phyloP scores from a whole-genome alignment of 2,113 vertebrate genomes.

The Lamprotornis superbus region DNA sequence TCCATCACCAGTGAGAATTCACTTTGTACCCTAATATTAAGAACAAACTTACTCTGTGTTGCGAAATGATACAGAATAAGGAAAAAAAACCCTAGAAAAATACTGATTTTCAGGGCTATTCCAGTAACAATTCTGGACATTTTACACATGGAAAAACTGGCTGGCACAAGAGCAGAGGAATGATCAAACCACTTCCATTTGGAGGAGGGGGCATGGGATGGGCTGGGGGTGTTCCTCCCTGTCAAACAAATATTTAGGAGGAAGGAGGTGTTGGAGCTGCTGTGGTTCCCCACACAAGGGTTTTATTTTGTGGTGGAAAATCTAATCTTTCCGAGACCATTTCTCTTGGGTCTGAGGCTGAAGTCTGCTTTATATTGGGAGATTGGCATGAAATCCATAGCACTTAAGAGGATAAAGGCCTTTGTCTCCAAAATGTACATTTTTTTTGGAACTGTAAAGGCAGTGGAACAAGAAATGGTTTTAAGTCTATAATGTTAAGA shows the following conservation, averaged over 20 bases:
- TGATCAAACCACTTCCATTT: neutral
- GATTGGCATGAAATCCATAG: slow-evolving; percentile 55
- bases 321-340: slow-evolving; percentile 1
- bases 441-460: slow-evolving; percentile 3
- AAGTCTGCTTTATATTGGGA: slow-evolving; percentile 53
- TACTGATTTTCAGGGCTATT: neutral
- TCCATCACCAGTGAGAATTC: neutral
- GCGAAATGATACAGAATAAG: neutral
- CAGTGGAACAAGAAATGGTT: slow-evolving; percentile 17
- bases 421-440: slow-evolving; percentile 45
- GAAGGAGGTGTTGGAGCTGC: neutral
- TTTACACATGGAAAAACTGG: neutral
- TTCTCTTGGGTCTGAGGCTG: slow-evolving; percentile 23
- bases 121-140: neutral
- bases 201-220: neutral
- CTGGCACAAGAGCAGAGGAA: neutral
- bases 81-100: neutral
- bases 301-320: slow-evolving; percentile 42
- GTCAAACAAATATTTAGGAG: neutral
- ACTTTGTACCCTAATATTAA: neutral
- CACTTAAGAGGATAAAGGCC: slow-evolving; percentile 43
- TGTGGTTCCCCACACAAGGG: neutral
- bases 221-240: neutral
- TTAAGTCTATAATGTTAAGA: slow-evolving; percentile 5
- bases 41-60: neutral